Conservation (phyloP, 1,140 invertebrate species). For the Drosophila sechellia region DNA sequence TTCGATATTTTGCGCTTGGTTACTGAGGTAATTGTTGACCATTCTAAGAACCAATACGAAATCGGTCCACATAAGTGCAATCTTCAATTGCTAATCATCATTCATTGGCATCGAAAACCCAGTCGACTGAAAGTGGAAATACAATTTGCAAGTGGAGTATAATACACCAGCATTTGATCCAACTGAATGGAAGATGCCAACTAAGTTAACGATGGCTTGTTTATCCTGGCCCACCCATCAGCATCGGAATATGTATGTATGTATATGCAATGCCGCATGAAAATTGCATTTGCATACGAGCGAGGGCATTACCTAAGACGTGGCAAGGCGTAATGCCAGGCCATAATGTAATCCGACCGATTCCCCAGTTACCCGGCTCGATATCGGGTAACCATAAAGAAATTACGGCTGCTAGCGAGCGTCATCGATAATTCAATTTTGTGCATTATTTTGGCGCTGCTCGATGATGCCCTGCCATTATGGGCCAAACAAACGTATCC, state of each 20-base stretch:
- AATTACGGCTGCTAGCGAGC: conserved; percentile 62
- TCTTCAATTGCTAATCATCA: conserved; percentile 25
- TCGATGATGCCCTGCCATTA: conserved; percentile 71
- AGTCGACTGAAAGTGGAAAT: not conserved
- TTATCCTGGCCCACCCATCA: conserved; percentile 19
- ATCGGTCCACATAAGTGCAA: not conserved
- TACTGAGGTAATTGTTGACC: conserved; percentile 41
- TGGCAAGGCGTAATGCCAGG: conserved; percentile 3
- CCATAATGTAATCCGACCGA: conserved; percentile 24
- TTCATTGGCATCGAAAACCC: not conserved
- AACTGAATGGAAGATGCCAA: conserved; percentile 35
- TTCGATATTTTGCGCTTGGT: conserved; percentile 14
- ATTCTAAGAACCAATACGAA: conserved; percentile 1
- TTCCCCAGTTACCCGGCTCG: conserved; percentile 28
- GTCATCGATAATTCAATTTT: conserved; percentile 82
- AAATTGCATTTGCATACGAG: conserved; percentile 76
- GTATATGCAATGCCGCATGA: conserved; percentile 28
- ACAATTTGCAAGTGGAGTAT: not conserved
- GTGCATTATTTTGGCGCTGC: conserved; percentile 79
- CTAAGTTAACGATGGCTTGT: conserved; percentile 55
- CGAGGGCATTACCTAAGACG: conserved; percentile 52
- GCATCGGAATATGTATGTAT: conserved; percentile 19
- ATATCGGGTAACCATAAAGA: conserved; percentile 73
- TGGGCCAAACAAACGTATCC: conserved; percentile 78
- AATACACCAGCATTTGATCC: conserved; percentile 2